Evolutionary conservation across 2,888 invertebrate genomes (phyloP).

Genomic region (Harpagoxenus sublaevis): DNA sequence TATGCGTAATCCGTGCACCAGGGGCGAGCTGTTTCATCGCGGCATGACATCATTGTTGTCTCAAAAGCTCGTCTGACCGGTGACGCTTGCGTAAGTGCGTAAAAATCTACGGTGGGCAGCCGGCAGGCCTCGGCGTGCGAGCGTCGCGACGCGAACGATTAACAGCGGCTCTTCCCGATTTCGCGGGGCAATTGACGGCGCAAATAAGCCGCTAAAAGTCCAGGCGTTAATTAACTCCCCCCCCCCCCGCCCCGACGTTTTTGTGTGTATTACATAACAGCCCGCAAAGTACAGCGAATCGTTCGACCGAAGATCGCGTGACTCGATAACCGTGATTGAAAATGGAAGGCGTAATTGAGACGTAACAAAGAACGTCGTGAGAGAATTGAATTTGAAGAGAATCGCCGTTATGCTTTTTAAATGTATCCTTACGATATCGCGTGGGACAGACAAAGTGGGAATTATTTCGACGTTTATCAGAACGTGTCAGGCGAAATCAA

Average conservation of each 20-base stretch:
- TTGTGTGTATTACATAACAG: background rate
- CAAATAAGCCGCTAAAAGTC: background rate
- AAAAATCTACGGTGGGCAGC: conserved; percentile 61
- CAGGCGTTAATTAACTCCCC: background rate
- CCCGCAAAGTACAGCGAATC: background rate
- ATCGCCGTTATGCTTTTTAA: background rate
- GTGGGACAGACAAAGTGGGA: background rate
- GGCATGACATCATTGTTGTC: conserved; percentile 70
- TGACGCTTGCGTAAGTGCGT: conserved; percentile 72
- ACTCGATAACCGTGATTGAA: background rate
- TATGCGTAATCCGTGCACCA: conserved; percentile 56
- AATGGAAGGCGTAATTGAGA: conserved; percentile 6
- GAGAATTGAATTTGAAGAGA: background rate
- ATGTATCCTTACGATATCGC: background rate
- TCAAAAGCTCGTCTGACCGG: conserved; percentile 67
- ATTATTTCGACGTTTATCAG: conserved; percentile 7
- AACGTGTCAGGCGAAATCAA: conserved; percentile 21
- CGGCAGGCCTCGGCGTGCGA: background rate
- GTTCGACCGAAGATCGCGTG: background rate
- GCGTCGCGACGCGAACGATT: background rate
- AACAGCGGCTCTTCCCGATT: background rate
- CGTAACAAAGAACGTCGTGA: background rate
- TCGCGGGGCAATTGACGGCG: background rate
- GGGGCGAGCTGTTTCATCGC: conserved; percentile 47
- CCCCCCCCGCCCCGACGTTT: background rate